A percentile compares a stretch with the other conserved stretches of the same genome.
Evolutionary conservation across 2,888 invertebrate genomes (phyloP).

Genomic region (Lasioglossum marginatum): DNA sequence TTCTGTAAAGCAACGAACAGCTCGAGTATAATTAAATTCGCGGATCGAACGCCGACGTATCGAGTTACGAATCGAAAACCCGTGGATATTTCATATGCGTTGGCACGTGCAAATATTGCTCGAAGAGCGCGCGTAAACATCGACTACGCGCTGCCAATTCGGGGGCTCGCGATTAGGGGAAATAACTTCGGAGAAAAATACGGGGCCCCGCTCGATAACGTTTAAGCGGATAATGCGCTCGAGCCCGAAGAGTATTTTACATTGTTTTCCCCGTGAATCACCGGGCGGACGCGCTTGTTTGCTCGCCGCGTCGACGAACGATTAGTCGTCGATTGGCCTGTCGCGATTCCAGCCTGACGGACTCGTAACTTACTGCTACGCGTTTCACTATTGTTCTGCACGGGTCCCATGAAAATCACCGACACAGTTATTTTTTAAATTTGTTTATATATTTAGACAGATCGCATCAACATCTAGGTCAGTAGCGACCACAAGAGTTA

Average conservation of each 20-base stretch:
- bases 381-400: background rate
- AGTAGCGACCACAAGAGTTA: background rate
- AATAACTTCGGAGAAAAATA: conserved; percentile 17
- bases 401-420: too few species aligned
- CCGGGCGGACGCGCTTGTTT: background rate
- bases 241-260: background rate
- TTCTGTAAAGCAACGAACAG: background rate
- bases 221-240: conserved; percentile 7
- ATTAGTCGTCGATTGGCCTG: background rate
- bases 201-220: background rate
- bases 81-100: conserved; percentile 15
- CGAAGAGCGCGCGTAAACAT: background rate
- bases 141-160: background rate
- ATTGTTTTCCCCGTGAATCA: conserved; percentile 7
- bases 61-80: conserved; percentile 3
- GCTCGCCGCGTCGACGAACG: background rate
- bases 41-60: conserved; percentile 16
- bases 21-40: conserved; percentile 40
- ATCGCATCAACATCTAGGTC: background rate
- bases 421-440: too few species aligned
- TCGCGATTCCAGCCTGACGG: background rate
- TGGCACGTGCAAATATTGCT: conserved; percentile 4
- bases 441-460: background rate
- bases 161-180: background rate
- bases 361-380: background rate